These are phyloP conservation scores for Enteromius viviparus DNA, from an alignment of 2,797 vertebrate genomes.

Conservation along the genomic window DNA sequence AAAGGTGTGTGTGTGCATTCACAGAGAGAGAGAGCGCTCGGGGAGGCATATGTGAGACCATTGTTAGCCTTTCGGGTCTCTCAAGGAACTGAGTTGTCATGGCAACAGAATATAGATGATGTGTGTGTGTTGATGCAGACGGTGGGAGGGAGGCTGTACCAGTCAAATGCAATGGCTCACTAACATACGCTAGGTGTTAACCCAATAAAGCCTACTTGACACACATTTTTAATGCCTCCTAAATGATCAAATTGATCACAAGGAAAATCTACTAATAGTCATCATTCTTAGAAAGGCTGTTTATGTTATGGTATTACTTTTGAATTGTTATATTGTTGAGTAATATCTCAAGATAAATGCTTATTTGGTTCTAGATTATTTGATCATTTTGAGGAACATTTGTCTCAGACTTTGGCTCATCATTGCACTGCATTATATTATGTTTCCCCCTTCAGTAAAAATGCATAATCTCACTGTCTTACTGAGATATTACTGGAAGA, in stretches of 20 bases:
- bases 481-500: not conserved
- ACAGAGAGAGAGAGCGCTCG: conserved; percentile 16
- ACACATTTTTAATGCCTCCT: not conserved
- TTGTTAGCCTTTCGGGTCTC: conserved; percentile 52
- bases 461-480: not conserved
- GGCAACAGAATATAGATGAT: conserved; percentile 51
- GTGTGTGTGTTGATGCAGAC: conserved; percentile 23
- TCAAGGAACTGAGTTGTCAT: conserved; percentile 58
- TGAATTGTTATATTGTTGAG: not conserved
- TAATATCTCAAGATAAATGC: not conserved
- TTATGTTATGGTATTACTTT: not conserved
- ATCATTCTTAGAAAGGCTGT: not conserved
- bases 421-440: not conserved
- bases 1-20: conserved; percentile 25
- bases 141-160: not conserved
- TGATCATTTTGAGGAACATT: not conserved
- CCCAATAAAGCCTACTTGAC: not conserved
- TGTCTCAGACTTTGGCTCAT: not conserved
- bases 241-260: not conserved
- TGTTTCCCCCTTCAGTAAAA: not conserved
- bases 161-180: conserved; percentile 7
- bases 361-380: too few species aligned
- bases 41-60: conserved; percentile 38
- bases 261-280: not conserved
- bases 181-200: not conserved